Conservation (phyloP, 2,113 vertebrate genomes). For the Lophotis ruficrista region DNA sequence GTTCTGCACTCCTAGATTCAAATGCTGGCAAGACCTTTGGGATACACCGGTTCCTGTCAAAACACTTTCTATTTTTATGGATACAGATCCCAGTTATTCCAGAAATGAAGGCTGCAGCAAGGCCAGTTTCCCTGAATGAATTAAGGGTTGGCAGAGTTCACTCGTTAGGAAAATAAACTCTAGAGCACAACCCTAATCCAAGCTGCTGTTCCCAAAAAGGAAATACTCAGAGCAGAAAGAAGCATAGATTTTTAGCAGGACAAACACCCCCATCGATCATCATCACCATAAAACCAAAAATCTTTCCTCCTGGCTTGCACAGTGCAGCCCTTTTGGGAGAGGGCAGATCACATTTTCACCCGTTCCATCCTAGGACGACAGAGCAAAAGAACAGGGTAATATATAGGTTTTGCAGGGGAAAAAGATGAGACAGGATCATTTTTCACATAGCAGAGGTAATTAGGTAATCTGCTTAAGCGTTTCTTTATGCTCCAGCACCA, state of each 20-base stretch:
- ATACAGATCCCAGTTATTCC: not conserved
- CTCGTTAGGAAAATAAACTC: not conserved
- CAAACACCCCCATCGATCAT: not conserved
- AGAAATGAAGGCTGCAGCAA: not conserved
- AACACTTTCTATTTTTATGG: not conserved
- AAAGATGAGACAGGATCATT: not conserved
- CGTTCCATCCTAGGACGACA: not conserved
- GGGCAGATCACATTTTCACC: not conserved
- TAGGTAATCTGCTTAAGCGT: not conserved
- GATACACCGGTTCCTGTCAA: not conserved
- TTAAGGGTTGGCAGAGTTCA: not conserved
- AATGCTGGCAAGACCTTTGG: not conserved
- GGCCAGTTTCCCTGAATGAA: not conserved
- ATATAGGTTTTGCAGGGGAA: not conserved
- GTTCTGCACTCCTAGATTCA: not conserved
- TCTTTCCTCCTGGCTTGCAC: not conserved
- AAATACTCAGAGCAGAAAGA: not conserved
- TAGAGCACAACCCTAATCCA: not conserved
- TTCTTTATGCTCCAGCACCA: not conserved
- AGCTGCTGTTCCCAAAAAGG: not conserved
- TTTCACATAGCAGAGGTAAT: not conserved
- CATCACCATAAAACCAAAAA: not conserved
- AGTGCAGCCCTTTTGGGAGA: not conserved
- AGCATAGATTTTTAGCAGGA: not conserved
- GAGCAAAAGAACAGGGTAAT: rapidly evolving